Evolutionary conservation across 2,113 vertebrate genomes (phyloP).

Genomic region (Salvelinus sp.): DNA sequence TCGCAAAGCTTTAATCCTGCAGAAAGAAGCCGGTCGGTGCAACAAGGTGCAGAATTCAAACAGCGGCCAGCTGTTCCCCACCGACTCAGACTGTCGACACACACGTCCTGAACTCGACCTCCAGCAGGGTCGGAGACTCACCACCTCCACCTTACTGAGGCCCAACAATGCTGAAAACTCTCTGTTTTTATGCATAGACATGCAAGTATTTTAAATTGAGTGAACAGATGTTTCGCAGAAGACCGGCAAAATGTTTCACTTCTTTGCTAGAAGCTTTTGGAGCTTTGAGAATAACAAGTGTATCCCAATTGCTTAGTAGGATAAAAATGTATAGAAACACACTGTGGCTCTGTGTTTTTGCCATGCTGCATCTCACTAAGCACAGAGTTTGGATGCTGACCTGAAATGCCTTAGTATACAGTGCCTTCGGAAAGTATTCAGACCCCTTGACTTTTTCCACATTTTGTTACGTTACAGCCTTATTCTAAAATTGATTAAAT

Average conservation of each 20-base stretch:
- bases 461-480: too few species aligned
- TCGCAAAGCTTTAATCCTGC: slow-evolving; percentile 67
- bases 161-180: neutral
- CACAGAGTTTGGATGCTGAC: neutral
- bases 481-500: too few species aligned
- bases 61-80: slow-evolving; percentile 60
- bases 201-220: neutral
- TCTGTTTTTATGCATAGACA: neutral
- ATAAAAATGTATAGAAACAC: too few species aligned
- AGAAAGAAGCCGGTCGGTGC: slow-evolving; percentile 57
- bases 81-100: slow-evolving; percentile 44
- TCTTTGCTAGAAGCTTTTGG: too few species aligned
- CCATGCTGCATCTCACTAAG: neutral
- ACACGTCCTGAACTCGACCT: slow-evolving; percentile 43
- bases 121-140: neutral
- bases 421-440: too few species aligned
- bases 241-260: too few species aligned
- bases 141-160: neutral
- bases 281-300: neutral
- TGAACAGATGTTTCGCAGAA: neutral
- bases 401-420: neutral
- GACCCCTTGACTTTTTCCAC: too few species aligned
- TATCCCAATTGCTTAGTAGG: too few species aligned
- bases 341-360: neutral
- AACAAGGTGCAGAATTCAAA: slow-evolving; percentile 66